phyloP scores from a whole-genome alignment of 2,888 invertebrate genomes.

The Antheraea assamensis region DNA sequence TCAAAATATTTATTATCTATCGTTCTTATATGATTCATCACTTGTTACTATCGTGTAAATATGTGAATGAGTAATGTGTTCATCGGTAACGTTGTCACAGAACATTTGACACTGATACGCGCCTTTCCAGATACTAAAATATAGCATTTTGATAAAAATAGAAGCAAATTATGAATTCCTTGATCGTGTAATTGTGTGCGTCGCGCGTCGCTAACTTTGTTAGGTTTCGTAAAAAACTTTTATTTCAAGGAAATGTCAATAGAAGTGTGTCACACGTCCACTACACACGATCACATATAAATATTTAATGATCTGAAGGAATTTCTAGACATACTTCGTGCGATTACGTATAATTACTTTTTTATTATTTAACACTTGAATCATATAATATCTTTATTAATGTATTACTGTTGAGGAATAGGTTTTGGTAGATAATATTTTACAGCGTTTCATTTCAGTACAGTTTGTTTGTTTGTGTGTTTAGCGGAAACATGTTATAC shows the following conservation, averaged over 20 bases:
- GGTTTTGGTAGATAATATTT: too few species aligned
- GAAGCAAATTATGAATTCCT: neutral
- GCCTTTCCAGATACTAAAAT: neutral
- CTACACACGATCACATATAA: neutral
- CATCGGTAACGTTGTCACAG: too few species aligned
- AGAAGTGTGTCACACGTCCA: neutral
- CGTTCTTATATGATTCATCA: too few species aligned
- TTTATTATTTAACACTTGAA: neutral
- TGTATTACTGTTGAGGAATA: too few species aligned
- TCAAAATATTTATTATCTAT: too few species aligned
- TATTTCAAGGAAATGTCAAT: neutral
- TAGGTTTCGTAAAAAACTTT: neutral
- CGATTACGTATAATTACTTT: neutral
- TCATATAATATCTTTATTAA: too few species aligned
- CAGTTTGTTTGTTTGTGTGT: too few species aligned
- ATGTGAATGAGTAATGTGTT: too few species aligned
- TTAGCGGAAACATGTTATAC: too few species aligned
- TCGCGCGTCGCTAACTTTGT: neutral
- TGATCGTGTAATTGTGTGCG: neutral
- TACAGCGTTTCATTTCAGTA: too few species aligned
- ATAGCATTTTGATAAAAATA: neutral
- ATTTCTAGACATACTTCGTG: neutral
- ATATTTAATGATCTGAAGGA: neutral
- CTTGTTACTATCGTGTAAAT: too few species aligned
- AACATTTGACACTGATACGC: neutral